A percentile compares a stretch with the other conserved stretches of the same genome.
These are phyloP conservation scores for Colossoma macropomum DNA, from an alignment of 2,113 vertebrate species.

Conservation along the genomic window DNA sequence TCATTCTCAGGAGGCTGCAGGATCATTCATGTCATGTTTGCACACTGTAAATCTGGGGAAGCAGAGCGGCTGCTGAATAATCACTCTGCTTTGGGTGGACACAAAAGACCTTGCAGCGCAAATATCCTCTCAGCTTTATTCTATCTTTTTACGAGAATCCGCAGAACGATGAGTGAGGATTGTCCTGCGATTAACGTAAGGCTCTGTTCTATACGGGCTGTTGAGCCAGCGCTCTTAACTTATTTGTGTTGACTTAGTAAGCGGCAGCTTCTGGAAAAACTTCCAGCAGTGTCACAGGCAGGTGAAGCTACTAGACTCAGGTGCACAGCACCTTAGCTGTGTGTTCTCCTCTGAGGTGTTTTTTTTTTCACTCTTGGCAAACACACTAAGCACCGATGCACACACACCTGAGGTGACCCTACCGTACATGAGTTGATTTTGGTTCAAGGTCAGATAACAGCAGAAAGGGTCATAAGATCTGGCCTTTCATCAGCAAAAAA, in stretches of 20 bases:
- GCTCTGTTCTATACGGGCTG: background rate
- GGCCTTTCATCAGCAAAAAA: background rate
- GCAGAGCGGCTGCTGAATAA: background rate
- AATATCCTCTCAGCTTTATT: background rate
- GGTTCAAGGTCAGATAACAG: background rate
- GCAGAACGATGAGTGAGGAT: background rate
- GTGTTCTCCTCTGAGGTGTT: constrained; percentile 28
- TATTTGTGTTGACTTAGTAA: background rate
- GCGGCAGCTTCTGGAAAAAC: background rate
- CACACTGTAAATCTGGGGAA: background rate
- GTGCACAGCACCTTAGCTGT: background rate
- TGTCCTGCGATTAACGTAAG: background rate
- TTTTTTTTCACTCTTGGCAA: constrained; percentile 51
- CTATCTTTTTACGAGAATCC: background rate
- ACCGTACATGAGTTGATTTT: background rate
- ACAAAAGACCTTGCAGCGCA: background rate
- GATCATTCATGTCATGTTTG: constrained; percentile 14
- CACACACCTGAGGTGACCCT: constrained; percentile 8
- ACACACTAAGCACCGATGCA: constrained; percentile 52
- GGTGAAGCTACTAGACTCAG: background rate
- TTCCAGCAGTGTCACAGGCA: background rate
- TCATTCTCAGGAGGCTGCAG: constrained; percentile 2
- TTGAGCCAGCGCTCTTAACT: background rate
- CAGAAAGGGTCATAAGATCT: background rate
- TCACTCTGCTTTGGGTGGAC: background rate